phyloP scores from a whole-genome alignment of 2,888 invertebrate genomes.

The Fragum sueziense region DNA sequence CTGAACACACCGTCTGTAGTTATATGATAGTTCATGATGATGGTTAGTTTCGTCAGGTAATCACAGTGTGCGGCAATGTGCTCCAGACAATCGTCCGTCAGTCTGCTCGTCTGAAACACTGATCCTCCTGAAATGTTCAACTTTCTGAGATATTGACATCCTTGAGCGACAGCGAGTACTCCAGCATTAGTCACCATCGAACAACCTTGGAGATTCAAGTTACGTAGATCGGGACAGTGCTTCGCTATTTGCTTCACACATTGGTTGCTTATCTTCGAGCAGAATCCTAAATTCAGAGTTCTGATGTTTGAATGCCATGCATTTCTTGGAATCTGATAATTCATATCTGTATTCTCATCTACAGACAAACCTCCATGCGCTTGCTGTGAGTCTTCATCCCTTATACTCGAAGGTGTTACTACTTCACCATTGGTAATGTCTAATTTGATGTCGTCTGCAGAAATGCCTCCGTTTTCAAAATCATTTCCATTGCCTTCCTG shows the following conservation, averaged over 20 bases:
- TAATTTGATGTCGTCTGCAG: neutral
- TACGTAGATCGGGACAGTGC: conserved; percentile 61
- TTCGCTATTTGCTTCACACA: conserved; percentile 60
- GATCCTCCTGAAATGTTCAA: conserved; percentile 64
- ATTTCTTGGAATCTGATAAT: neutral
- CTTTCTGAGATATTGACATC: conserved; percentile 51
- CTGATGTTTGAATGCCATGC: conserved; percentile 56
- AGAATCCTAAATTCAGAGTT: conserved; percentile 62
- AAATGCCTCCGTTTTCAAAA: neutral
- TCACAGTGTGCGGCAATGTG: conserved; percentile 56
- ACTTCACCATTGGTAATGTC: neutral
- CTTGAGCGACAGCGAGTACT: conserved; percentile 50
- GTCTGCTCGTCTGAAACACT: conserved; percentile 51
- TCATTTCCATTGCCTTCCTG: neutral
- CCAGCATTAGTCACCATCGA: conserved; percentile 63
- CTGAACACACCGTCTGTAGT: conserved; percentile 45
- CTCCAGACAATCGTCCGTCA: conserved; percentile 56
- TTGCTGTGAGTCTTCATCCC: too few relatives aligned
- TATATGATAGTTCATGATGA: conserved; percentile 52
- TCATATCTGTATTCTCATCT: neutral
- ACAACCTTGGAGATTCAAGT: conserved; percentile 62
- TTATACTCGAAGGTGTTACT: neutral
- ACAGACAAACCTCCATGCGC: neutral
- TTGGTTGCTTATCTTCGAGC: conserved; percentile 60
- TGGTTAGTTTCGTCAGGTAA: conserved; percentile 43